Base-by-base conservation (phyloP, 2,113 vertebrate genomes). In the Noctilio leporinus region DNA sequence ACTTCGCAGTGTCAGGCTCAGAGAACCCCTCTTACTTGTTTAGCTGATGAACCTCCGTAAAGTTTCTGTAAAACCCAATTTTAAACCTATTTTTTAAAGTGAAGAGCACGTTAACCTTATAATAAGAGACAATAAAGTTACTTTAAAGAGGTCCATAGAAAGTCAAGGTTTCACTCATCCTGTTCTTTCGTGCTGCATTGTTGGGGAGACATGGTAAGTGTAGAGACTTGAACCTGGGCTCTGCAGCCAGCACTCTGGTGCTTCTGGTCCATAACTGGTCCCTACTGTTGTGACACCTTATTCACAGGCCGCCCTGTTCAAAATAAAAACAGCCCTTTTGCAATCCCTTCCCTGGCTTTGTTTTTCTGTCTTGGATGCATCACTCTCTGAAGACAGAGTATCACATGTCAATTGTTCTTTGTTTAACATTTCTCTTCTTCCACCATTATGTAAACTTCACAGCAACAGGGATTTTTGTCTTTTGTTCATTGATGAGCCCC, bases 151-250 rank as follows among this genome's bases (percentile, higher is more conserved):
- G 24, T 19, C 45, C 30, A n/a, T n/a, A 38, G 62, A 43, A 53
- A 53, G 81, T 59, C 30, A 24, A 8, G 62, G 55, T 43, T 59
- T 20, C 33, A 11, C 73, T 43, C n/a, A 9, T 40, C 16, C 38
- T 0, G 24, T 40, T n/a, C 43, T 22, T 84, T 55, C 20, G 0
- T 7, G 0, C 5, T 1, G 55, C 1, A 0, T 43, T 59, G 2
- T 3, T 1, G n/a, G 4, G 10, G 30, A 45, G 33, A 45, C 24
- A 11, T 5, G 5, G 51, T 10, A 3, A 10, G 26, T 12, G 17
- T 3, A 6, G 10, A 10, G 26, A 12, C 19, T n/a, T 0, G 10
- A 19, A 4, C 40, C 4, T 0, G 12, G 35, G 14, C 51, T 19
- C 19, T 28, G 76, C 0, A 1, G n/a, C 40, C 11, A 4, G 10